These are phyloP conservation scores for Tanytarsus gracilentus DNA, from an alignment of 2,888 invertebrate genomes.

Conservation along the genomic window DNA sequence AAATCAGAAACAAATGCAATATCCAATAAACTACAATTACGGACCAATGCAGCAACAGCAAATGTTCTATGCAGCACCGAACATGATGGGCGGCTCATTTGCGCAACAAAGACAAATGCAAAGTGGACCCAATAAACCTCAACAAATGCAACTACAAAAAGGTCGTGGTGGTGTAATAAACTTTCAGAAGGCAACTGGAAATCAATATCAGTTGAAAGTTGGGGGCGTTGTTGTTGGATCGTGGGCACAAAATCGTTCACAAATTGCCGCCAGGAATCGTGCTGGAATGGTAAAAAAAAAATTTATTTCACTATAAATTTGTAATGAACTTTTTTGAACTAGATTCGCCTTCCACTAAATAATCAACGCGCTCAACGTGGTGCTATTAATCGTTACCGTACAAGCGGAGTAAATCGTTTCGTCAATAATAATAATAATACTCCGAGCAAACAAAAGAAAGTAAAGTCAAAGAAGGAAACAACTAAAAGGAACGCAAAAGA, in stretches of 20 bases:
- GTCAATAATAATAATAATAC: not conserved
- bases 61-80: conserved; percentile 7
- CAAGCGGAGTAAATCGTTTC: not conserved
- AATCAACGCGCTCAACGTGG: not conserved
- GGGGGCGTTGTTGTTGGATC: conserved; percentile 37
- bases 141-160: not conserved
- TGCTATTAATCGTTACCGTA: conserved; percentile 16
- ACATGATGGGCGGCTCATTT: not conserved
- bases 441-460: conserved; percentile 10
- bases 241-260: conserved; percentile 34
- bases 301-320: not conserved
- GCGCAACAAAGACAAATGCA: not conserved
- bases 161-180: not conserved
- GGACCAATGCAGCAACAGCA: not conserved
- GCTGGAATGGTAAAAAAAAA: conserved; percentile 13
- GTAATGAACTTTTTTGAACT: not conserved
- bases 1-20: not conserved
- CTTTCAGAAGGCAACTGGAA: conserved; percentile 31
- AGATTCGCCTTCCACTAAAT: conserved; percentile 23
- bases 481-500: not conserved
- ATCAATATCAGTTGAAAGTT: conserved; percentile 36
- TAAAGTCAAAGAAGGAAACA: conserved; percentile 4
- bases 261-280: not conserved
- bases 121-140: not conserved
- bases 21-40: not conserved